phyloP scores from a whole-genome alignment of 2,888 invertebrate species.

The Hydropsyche betteni region DNA sequence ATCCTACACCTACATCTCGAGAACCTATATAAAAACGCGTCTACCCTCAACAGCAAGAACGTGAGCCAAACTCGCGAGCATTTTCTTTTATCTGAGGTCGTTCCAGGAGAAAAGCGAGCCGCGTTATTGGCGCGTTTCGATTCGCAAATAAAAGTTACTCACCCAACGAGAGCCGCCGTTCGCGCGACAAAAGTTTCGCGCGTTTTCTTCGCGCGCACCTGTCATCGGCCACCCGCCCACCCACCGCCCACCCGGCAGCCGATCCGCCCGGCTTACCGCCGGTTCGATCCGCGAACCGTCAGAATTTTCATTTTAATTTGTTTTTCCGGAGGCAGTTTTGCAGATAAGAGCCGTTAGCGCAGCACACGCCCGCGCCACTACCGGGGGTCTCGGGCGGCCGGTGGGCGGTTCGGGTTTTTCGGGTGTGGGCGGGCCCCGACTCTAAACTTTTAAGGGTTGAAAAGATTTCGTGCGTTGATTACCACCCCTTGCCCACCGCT shows the following conservation, averaged over 20 bases:
- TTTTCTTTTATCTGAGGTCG: constrained; percentile 32
- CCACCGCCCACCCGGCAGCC: background rate
- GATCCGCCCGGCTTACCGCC: constrained; percentile 10
- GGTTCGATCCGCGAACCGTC: constrained; percentile 45
- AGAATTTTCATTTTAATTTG: constrained; percentile 51
- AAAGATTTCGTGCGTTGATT: constrained; percentile 74
- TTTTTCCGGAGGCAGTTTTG: constrained; percentile 46
- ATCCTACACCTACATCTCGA: too few species aligned
- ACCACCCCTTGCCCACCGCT: constrained; percentile 58
- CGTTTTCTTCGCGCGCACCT: constrained; percentile 37
- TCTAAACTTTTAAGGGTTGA: constrained; percentile 71
- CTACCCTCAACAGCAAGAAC: too few species aligned
- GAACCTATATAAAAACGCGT: too few species aligned
- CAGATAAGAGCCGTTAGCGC: constrained; percentile 51
- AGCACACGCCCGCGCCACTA: constrained; percentile 39
- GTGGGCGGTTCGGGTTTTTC: background rate
- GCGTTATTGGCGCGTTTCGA: constrained; percentile 31
- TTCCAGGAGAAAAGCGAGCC: constrained; percentile 15
- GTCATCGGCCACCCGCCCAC: constrained; percentile 18
- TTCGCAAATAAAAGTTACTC: constrained; percentile 25
- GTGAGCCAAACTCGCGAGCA: constrained; percentile 9
- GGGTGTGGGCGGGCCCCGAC: constrained; percentile 54
- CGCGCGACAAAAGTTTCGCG: constrained; percentile 12
- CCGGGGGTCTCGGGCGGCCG: constrained; percentile 56
- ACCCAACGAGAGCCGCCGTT: background rate